These are phyloP conservation scores for Selenia dentaria DNA, from an alignment of 2,888 invertebrate species.

Conservation along the genomic window DNA sequence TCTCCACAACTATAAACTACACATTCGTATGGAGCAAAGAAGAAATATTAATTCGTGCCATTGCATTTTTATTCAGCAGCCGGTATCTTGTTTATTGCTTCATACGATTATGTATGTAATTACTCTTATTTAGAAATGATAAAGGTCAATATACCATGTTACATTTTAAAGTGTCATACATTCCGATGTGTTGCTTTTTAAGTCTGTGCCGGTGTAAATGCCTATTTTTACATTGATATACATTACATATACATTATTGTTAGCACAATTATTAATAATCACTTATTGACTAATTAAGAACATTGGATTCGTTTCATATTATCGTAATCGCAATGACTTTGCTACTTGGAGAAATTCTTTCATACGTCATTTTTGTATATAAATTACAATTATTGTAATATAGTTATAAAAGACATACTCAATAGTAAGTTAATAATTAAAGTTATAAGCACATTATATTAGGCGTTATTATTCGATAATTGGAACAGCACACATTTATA, in stretches of 20 bases:
- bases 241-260: constrained; percentile 16
- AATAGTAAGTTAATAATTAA: constrained; percentile 11
- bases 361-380: constrained; percentile 24
- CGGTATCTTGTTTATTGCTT: too few relatives aligned
- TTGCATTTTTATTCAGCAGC: too few relatives aligned
- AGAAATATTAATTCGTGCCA: too few relatives aligned
- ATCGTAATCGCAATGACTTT: constrained; percentile 18
- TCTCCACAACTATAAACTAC: too few relatives aligned
- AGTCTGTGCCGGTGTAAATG: too few relatives aligned
- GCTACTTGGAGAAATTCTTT: constrained; percentile 25
- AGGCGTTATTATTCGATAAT: constrained; percentile 22
- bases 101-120: too few relatives aligned
- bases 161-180: too few relatives aligned
- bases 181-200: too few relatives aligned
- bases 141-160: too few relatives aligned
- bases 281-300: constrained; percentile 5
- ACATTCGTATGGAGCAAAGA: too few relatives aligned
- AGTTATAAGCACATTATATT: constrained; percentile 30
- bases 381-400: constrained; percentile 23
- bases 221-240: too few relatives aligned
- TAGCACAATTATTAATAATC: constrained; percentile 6
- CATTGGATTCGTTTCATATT: constrained; percentile 15
- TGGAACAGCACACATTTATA: constrained; percentile 21
- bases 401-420: constrained; percentile 27
- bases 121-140: too few relatives aligned